Evolutionary conservation across 2,797 vertebrate species (phyloP).

Genomic region (Linurgus olivaceus): DNA sequence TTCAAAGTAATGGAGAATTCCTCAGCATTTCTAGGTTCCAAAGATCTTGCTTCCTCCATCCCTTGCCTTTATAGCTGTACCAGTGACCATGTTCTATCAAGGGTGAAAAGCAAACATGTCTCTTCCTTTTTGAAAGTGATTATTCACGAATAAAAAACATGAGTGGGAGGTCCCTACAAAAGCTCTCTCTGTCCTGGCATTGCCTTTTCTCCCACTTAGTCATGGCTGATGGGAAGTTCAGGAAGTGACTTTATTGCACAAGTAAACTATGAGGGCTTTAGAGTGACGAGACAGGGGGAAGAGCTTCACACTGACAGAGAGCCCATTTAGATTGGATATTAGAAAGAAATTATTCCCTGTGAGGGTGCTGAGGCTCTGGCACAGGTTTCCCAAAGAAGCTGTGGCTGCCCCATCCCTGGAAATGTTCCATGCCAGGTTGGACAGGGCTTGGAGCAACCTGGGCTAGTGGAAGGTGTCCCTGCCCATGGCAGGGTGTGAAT

Average conservation of each 20-base stretch:
- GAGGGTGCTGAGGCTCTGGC: neutral
- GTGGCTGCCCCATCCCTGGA: neutral
- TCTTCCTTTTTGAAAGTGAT: neutral
- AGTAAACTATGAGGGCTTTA: neutral
- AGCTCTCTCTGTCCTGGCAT: neutral
- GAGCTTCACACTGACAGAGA: neutral
- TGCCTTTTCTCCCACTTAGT: neutral
- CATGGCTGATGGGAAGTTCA: neutral
- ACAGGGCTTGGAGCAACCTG: fast-evolving
- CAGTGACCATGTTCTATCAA: neutral
- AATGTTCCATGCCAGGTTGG: fast-evolving
- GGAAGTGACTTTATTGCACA: neutral
- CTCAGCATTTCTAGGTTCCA: neutral
- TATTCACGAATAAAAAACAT: neutral
- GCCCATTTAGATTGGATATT: fast-evolving
- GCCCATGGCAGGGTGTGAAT: neutral
- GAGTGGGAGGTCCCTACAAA: neutral
- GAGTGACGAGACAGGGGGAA: neutral
- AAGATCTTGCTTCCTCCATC: neutral
- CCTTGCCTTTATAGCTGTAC: neutral
- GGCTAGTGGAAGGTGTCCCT: fast-evolving
- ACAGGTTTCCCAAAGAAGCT: neutral
- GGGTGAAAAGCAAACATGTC: neutral
- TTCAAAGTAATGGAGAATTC: neutral
- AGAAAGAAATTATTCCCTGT: fast-evolving